These are phyloP conservation scores for Montipora capricornis DNA, from an alignment of 64 coral and sea anemone genomes.

Conservation along the genomic window DNA sequence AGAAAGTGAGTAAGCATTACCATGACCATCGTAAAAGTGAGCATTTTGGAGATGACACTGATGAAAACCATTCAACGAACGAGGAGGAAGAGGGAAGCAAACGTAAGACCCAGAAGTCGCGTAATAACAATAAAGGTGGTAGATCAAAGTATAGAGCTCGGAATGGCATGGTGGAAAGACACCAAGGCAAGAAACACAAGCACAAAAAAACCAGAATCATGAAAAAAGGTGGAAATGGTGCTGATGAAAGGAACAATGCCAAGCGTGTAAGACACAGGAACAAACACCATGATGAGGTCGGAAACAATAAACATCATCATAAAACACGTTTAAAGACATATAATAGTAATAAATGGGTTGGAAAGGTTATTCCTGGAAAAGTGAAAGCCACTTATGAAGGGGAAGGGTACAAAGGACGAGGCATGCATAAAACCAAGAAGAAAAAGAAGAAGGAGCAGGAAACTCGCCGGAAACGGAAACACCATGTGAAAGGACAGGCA, in stretches of 20 bases:
- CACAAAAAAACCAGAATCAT: background rate
- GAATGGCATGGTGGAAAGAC: background rate
- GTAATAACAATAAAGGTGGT: background rate
- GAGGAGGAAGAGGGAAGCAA: background rate
- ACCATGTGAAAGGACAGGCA: background rate
- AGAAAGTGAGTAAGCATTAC: constrained; percentile 26
- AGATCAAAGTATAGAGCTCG: background rate
- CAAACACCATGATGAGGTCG: background rate
- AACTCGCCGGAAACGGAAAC: constrained; percentile 8
- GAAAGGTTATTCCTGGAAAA: constrained; percentile 23
- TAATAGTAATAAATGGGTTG: background rate
- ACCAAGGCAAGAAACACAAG: constrained; percentile 5
- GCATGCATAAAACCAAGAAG: background rate
- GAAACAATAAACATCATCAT: background rate
- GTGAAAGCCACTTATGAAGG: background rate
- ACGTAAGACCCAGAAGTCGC: background rate
- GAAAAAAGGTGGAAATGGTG: constrained; percentile 6
- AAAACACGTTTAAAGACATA: background rate
- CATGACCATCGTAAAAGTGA: background rate
- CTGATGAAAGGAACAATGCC: constrained; percentile 3
- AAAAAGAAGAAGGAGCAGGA: background rate
- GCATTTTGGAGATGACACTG: constrained; percentile 9
- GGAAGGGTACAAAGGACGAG: background rate
- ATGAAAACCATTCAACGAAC: background rate
- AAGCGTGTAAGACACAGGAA: background rate